Percentiles rank a stretch among this genome's conserved stretches.
Conservation (phyloP, 1,140 invertebrate species). For the Coptotermes formosanus region DNA sequence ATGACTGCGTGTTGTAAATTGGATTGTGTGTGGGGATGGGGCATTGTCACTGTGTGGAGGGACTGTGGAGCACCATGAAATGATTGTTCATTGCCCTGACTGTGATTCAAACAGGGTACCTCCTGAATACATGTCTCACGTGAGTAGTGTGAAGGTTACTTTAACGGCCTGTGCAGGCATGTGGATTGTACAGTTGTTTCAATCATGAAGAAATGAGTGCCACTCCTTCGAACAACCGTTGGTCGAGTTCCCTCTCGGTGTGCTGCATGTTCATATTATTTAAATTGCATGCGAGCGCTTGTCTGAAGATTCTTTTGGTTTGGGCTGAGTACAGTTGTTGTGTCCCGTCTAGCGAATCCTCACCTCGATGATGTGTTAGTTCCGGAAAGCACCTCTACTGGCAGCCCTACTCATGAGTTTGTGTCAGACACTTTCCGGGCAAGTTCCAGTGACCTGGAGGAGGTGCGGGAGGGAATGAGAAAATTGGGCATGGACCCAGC, state of each 20-base stretch:
- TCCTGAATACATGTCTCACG: too few relatives aligned
- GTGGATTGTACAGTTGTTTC: too few relatives aligned
- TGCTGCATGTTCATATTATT: neutral
- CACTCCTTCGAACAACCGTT: neutral
- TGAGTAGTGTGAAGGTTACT: too few relatives aligned
- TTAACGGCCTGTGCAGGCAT: too few relatives aligned
- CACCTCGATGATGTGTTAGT: constrained; percentile 37
- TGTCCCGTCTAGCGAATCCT: constrained; percentile 33
- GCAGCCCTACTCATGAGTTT: constrained; percentile 56
- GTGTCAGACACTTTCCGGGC: constrained; percentile 66
- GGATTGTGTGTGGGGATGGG: too few relatives aligned
- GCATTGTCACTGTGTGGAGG: too few relatives aligned
- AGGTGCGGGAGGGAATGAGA: constrained; percentile 67
- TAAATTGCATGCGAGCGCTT: neutral
- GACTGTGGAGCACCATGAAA: too few relatives aligned
- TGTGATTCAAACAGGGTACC: neutral
- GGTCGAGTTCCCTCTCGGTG: neutral
- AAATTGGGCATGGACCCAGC: constrained; percentile 54
- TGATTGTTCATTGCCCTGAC: too few relatives aligned
- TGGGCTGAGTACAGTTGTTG: constrained; percentile 32
- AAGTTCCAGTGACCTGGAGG: constrained; percentile 58
- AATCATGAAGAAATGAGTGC: too few relatives aligned
- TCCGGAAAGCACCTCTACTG: constrained; percentile 34
- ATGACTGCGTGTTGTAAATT: too few relatives aligned
- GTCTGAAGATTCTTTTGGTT: constrained; percentile 25